These are phyloP conservation scores for Matsumyia berberina DNA, from an alignment of 2,888 invertebrate species.

Conservation along the genomic window DNA sequence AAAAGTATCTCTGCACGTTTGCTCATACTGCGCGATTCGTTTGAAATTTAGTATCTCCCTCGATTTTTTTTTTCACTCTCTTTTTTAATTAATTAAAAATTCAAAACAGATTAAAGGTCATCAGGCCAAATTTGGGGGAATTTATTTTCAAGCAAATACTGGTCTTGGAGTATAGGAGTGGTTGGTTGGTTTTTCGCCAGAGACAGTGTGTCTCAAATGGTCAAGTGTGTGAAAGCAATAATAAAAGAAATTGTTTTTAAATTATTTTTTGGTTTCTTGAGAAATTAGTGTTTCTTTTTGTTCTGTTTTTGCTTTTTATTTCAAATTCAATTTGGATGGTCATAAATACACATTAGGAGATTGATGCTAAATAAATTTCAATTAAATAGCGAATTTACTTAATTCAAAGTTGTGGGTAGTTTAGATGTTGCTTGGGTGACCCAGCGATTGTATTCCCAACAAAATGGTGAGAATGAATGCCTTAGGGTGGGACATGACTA, in stretches of 20 bases:
- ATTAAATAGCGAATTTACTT: conserved; percentile 1
- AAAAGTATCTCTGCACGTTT: conserved; percentile 20
- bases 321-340: conserved; percentile 8
- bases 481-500: not conserved
- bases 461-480: not conserved
- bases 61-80: conserved; percentile 19
- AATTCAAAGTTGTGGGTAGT: too few species aligned
- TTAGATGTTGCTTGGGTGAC: too few species aligned
- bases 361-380: conserved; percentile 34
- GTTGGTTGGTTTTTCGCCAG: not conserved
- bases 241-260: conserved; percentile 1
- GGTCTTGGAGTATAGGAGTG: too few species aligned
- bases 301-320: too few species aligned
- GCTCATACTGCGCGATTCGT: conserved; percentile 1
- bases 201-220: conserved; percentile 15
- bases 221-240: conserved; percentile 13
- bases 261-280: conserved; percentile 9
- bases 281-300: too few species aligned
- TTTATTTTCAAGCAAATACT: conserved; percentile 8
- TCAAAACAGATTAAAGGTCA: conserved; percentile 71
- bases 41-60: not conserved
- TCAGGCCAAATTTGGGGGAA: conserved; percentile 49
- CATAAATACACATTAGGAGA: conserved; percentile 6
- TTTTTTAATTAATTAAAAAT: conserved; percentile 50
- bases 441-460: not conserved